Conservation (phyloP, 2,113 vertebrate genomes). For the Paradisaea rubra region DNA sequence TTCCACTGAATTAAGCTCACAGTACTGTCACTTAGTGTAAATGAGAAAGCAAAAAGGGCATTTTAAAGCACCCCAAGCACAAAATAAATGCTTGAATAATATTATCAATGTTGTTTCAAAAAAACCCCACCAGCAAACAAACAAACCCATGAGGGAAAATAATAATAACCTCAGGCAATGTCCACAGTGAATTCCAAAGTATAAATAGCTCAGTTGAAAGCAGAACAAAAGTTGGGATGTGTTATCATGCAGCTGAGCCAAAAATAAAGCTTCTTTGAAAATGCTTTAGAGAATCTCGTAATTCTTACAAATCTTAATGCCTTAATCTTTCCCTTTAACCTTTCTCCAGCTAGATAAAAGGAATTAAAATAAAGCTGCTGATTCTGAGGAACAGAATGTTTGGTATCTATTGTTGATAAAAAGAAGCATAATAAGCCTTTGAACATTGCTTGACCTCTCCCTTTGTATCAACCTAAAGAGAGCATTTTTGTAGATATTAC, state of each 20-base stretch:
- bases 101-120: not conserved
- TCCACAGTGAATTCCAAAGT: not conserved
- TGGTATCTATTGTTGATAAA: not conserved
- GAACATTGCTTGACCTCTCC: not conserved
- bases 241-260: not conserved
- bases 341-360: conserved; percentile 38
- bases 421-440: conserved; percentile 2
- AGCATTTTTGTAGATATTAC: not conserved
- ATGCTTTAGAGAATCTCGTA: not conserved
- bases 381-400: not conserved
- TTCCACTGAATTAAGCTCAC: not conserved
- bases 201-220: conserved; percentile 46
- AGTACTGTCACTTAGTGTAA: not conserved
- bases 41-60: not conserved
- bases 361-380: conserved; percentile 49
- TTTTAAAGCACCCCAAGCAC: not conserved
- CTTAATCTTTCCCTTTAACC: conserved; percentile 53
- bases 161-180: conserved; percentile 4
- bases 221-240: conserved; percentile 17
- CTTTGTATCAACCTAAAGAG: not conserved
- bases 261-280: conserved; percentile 50
- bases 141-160: not conserved
- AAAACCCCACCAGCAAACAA: not conserved
- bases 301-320: conserved; percentile 41
- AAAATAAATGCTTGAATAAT: not conserved